phyloP scores from a whole-genome alignment of 2,888 invertebrate species.

The Eledone cirrhosa region DNA sequence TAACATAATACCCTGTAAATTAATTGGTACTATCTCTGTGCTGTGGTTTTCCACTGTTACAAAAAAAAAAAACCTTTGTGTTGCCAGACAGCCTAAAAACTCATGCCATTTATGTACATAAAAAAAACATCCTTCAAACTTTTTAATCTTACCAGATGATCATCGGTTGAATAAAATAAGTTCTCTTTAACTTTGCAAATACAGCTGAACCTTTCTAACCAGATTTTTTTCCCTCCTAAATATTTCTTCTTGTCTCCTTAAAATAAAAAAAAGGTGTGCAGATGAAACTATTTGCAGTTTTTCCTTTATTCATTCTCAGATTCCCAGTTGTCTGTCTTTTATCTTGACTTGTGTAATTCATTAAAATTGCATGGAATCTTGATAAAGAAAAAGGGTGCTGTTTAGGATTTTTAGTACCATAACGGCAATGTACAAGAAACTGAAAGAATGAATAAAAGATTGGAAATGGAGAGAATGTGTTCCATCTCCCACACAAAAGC shows the following conservation, averaged over 20 bases:
- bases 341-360: too few species aligned
- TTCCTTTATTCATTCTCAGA: background rate
- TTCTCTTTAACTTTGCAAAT: too few species aligned
- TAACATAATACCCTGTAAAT: background rate
- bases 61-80: background rate
- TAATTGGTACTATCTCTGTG: background rate
- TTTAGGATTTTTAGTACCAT: too few species aligned
- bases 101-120: slow-evolving; percentile 27
- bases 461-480: too few species aligned
- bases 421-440: too few species aligned
- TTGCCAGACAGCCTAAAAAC: background rate
- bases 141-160: background rate
- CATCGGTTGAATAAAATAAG: slow-evolving; percentile 1
- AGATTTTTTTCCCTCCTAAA: too few species aligned
- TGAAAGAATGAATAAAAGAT: too few species aligned
- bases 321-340: background rate
- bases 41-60: background rate
- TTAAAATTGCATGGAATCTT: too few species aligned
- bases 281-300: background rate
- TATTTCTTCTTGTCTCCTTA: too few species aligned
- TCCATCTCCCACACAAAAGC: too few species aligned
- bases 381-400: too few species aligned
- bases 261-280: slow-evolving; percentile 24
- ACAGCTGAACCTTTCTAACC: too few species aligned
- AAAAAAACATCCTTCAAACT: slow-evolving; percentile 19